Conservation (phyloP, 2,797 vertebrate species). For the Sarcoramphus papa region DNA sequence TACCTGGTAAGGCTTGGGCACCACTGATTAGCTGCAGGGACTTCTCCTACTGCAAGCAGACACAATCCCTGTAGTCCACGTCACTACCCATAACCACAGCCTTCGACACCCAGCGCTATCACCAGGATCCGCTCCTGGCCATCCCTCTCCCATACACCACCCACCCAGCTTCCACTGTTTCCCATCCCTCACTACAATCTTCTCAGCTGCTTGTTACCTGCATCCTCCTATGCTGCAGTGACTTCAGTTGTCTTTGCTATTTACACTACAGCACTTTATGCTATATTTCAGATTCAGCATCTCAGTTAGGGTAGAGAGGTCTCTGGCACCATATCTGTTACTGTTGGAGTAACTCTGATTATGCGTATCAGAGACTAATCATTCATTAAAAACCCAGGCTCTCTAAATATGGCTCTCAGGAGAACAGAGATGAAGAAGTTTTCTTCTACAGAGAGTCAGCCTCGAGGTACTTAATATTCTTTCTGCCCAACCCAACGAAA, state of each 20-base stretch:
- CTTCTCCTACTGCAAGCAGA: neutral
- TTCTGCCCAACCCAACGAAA: neutral
- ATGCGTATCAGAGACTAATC: neutral
- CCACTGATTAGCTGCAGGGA: neutral
- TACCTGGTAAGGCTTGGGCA: neutral
- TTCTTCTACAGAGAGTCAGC: neutral
- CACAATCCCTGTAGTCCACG: fast-evolving
- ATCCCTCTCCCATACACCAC: neutral
- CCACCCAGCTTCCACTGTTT: neutral
- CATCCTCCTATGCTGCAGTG: neutral
- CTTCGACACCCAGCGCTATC: neutral
- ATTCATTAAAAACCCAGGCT: conserved; percentile 1
- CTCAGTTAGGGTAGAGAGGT: neutral
- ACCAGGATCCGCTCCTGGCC: neutral
- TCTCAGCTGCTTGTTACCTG: neutral
- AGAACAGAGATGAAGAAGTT: neutral
- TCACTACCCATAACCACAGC: fast-evolving
- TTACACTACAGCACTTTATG: neutral
- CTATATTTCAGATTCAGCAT: neutral
- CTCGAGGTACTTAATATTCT: neutral
- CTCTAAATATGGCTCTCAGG: neutral
- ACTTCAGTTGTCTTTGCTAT: neutral
- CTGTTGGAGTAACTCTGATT: neutral
- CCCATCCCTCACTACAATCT: neutral
- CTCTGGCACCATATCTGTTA: neutral